Evolutionary conservation across 1,140 invertebrate genomes (phyloP), one percentile per base, ranked within the genome.

Genomic region (Drosophila persimilis): DNA sequence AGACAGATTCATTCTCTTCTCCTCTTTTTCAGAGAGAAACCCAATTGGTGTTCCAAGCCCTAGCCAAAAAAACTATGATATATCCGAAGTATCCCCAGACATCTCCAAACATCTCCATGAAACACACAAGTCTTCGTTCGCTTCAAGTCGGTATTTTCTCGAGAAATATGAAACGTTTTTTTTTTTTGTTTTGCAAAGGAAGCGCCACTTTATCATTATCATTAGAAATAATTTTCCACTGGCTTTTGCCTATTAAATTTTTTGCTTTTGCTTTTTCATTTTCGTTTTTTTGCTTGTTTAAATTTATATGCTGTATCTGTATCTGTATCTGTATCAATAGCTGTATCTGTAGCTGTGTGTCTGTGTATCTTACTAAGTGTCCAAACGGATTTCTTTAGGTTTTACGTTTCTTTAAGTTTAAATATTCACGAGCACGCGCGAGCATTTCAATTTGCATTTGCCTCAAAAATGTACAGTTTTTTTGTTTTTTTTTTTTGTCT

Each of bases 381-480:
- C 64, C 51, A 75, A 75, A 75, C 72, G 41, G 72, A 51, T 60
- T 66, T 75, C 53, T 73, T 73, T 73, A 64, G 53, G 69, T 75
- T 66, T 60, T 31, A 13, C 48, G 31, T 81, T 62, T 50, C n/a
- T 59, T 81, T 64, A 70, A 60, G 39, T 76, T 88, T 88, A 76
- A 79, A 79, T 88, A 88, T 88, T 88, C 83, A 88, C 83, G 83
- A 88, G 83, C 83, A 88, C 83, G 75, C 83, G 75, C 78, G 83
- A 88, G 83, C 83, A 81, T 86, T 77, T 86, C 47, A 58, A 64
- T 72, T 79, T 72, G 65, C 71, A 66, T 80, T 66, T 67, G 31
- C 60, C 46, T 59, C 54, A 65, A 76, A 73, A 85, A 77, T 84
- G n/a, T 80, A 88, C 77, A 86, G 77, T 86, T 85, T 20, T 20